phyloP scores from a whole-genome alignment of 1,140 invertebrate species.

The Drosophila bocqueti region DNA sequence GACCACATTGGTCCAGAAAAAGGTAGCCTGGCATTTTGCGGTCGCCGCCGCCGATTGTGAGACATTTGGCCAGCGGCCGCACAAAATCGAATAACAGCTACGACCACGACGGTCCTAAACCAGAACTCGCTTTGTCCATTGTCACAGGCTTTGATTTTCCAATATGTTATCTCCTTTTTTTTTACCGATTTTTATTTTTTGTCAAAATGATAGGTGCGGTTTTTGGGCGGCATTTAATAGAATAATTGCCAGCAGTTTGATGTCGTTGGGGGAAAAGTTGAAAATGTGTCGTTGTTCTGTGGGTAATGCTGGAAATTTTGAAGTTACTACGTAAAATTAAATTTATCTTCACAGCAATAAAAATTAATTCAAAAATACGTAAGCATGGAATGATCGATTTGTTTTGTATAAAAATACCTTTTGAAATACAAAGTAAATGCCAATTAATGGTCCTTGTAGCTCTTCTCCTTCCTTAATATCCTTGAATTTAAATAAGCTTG shows the following conservation, averaged over 20 bases:
- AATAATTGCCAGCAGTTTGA: slow-evolving; percentile 27
- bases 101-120: slow-evolving; percentile 58
- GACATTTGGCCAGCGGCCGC: slow-evolving; percentile 54
- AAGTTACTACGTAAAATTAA: no score
- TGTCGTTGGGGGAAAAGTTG: neutral
- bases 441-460: neutral
- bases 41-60: slow-evolving; percentile 60
- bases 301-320: neutral
- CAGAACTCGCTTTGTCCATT: slow-evolving; percentile 26
- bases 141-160: slow-evolving; percentile 67
- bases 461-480: neutral
- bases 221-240: slow-evolving; percentile 14
- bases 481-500: slow-evolving; percentile 30
- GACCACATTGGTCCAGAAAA: slow-evolving; percentile 45
- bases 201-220: slow-evolving; percentile 18
- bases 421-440: neutral
- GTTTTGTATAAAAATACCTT: no score
- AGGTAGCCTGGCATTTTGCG: slow-evolving; percentile 74
- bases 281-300: neutral
- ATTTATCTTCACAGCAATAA: no score
- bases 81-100: slow-evolving; percentile 44
- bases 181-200: slow-evolving; percentile 1
- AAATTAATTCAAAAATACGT: no score
- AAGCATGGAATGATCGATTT: no score
- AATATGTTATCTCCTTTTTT: slow-evolving; percentile 33